Evolutionary conservation across 2,888 invertebrate species (phyloP).

Genomic region (Apamea anceps): DNA sequence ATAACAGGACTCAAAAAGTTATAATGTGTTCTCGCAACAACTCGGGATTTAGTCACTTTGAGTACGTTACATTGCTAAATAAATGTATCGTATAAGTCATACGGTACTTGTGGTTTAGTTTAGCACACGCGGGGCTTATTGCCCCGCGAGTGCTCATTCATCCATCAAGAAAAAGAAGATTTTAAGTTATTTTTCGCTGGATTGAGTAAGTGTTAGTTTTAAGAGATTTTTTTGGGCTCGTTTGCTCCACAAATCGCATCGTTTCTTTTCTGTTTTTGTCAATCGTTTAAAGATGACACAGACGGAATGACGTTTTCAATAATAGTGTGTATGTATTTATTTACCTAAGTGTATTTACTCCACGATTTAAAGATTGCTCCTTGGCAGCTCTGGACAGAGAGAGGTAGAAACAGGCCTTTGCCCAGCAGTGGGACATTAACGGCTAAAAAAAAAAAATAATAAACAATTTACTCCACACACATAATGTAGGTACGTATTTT

Average conservation of each 20-base stretch:
- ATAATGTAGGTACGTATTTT: not conserved
- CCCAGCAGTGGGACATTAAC: no score
- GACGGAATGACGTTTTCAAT: not conserved
- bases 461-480: no score
- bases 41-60: conserved; percentile 83
- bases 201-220: conserved; percentile 1
- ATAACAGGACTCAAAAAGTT: no score
- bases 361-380: no score
- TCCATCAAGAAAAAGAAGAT: conserved; percentile 20
- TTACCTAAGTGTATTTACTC: not conserved
- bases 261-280: not conserved
- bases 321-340: not conserved
- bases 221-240: not conserved
- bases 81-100: conserved; percentile 74
- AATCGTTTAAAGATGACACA: not conserved
- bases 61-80: conserved; percentile 71
- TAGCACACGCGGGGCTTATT: no score
- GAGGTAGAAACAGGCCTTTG: no score
- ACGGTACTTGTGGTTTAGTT: conserved; percentile 77
- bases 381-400: no score
- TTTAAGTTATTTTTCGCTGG: not conserved
- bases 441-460: no score
- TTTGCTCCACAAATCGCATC: no score
- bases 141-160: conserved; percentile 64
- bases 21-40: no score